Conservation (phyloP, 2,888 invertebrate genomes). For the Hirtodrosophila histrioides region DNA sequence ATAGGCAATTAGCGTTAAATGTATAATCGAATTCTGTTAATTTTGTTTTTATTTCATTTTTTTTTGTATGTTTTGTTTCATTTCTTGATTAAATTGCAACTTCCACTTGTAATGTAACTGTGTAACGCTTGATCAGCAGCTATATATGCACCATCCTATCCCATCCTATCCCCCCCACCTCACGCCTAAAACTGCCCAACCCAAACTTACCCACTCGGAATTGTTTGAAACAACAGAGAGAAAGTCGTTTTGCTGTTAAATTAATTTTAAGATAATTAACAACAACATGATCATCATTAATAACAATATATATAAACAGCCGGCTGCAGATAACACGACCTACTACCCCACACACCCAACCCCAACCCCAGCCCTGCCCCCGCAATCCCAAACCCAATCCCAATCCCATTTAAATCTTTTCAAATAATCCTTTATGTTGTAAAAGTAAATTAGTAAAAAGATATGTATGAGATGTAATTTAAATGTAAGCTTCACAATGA, state of each 20-base stretch:
- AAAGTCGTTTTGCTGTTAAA: slow-evolving; percentile 54
- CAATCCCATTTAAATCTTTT: neutral
- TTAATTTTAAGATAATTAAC: slow-evolving; percentile 55
- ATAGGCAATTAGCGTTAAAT: slow-evolving; percentile 7
- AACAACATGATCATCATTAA: slow-evolving; percentile 16
- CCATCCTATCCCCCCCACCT: neutral
- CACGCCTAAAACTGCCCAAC: neutral
- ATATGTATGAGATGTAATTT: neutral
- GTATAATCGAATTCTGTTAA: slow-evolving; percentile 1
- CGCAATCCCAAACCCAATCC: neutral
- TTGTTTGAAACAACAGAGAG: slow-evolving; percentile 32
- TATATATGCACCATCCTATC: too few species aligned
- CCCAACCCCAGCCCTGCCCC: too few species aligned
- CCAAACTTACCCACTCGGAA: slow-evolving; percentile 2
- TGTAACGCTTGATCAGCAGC: too few species aligned
- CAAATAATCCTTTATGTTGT: slow-evolving; percentile 2
- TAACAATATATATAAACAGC: slow-evolving; percentile 13
- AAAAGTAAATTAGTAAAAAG: slow-evolving; percentile 23
- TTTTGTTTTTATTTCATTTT: neutral
- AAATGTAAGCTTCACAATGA: slow-evolving; percentile 4
- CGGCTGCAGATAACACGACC: neutral
- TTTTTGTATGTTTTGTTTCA: slow-evolving; percentile 1
- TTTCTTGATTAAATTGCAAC: neutral
- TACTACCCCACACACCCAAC: too few species aligned
- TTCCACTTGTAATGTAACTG: neutral